Conservation (phyloP, 2,888 invertebrate genomes). For the Adelphocoris suturalis region DNA sequence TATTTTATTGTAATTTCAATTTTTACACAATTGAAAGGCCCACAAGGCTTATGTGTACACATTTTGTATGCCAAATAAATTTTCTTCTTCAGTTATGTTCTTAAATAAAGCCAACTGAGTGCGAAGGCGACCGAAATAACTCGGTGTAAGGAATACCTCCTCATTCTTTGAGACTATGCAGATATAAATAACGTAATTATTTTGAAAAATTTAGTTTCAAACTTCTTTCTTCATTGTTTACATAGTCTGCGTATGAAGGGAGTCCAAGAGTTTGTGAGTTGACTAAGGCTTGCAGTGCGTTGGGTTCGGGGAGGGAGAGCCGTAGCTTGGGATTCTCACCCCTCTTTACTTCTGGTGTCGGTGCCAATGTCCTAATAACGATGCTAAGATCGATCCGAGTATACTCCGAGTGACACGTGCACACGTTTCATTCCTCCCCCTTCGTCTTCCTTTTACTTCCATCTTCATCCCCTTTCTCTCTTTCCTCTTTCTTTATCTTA, state of each 20-base stretch:
- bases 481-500: constrained; percentile 66
- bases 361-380: constrained; percentile 75
- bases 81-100: too few species aligned
- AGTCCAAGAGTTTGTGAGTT: constrained; percentile 52
- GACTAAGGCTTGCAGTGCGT: constrained; percentile 40
- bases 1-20: too few species aligned
- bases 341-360: constrained; percentile 58
- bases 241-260: background rate
- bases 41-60: too few species aligned
- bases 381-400: constrained; percentile 73
- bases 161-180: too few species aligned
- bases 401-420: constrained; percentile 72
- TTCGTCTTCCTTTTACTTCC: constrained; percentile 51
- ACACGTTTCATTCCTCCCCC: constrained; percentile 68
- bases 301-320: background rate
- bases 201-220: too few species aligned
- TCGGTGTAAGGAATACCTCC: too few species aligned
- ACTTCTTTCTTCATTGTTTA: too few species aligned
- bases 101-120: too few species aligned
- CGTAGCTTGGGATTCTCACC: constrained; percentile 48
- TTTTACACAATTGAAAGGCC: too few species aligned
- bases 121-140: too few species aligned
- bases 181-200: too few species aligned
- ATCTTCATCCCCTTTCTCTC: constrained; percentile 57
- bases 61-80: too few species aligned